phyloP scores from a whole-genome alignment of 2,888 invertebrate species.

The Hydrotaea diabolus region DNA sequence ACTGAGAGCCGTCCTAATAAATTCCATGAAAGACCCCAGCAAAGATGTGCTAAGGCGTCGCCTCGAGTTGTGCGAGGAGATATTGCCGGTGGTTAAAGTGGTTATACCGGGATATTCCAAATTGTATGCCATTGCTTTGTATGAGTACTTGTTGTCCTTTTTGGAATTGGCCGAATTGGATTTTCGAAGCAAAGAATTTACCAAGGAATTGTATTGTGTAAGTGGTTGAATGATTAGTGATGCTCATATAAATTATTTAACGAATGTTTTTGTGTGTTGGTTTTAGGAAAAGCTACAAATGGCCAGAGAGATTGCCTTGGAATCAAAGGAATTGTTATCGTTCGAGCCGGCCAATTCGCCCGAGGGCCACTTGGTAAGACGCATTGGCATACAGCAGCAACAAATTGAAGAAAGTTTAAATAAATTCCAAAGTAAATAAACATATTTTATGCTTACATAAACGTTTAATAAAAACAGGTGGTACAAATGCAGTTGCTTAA shows the following conservation, averaged over 20 bases:
- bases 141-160: slow-evolving; percentile 87
- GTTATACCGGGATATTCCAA: slow-evolving; percentile 84
- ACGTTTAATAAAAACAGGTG: no score
- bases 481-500: no score
- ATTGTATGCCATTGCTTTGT: slow-evolving; percentile 86
- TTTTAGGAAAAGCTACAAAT: slow-evolving; percentile 82
- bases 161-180: slow-evolving; percentile 85
- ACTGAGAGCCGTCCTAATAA: slow-evolving; percentile 82
- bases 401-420: slow-evolving; percentile 74
- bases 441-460: background rate
- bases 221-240: slow-evolving; percentile 40
- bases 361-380: slow-evolving; percentile 83
- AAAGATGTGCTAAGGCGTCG: slow-evolving; percentile 83
- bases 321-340: slow-evolving; percentile 84
- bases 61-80: slow-evolving; percentile 85
- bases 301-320: slow-evolving; percentile 84
- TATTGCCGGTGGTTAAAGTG: slow-evolving; percentile 85
- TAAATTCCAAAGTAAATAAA: slow-evolving; percentile 47
- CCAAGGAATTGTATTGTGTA: slow-evolving; percentile 82
- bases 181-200: slow-evolving; percentile 84
- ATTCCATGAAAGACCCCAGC: slow-evolving; percentile 81
- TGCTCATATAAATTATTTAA: background rate
- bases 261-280: background rate
- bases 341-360: slow-evolving; percentile 88
- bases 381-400: slow-evolving; percentile 74